These are phyloP conservation scores for Lateolabrax maculatus DNA, from an alignment of 2,797 vertebrate genomes.

Conservation along the genomic window DNA sequence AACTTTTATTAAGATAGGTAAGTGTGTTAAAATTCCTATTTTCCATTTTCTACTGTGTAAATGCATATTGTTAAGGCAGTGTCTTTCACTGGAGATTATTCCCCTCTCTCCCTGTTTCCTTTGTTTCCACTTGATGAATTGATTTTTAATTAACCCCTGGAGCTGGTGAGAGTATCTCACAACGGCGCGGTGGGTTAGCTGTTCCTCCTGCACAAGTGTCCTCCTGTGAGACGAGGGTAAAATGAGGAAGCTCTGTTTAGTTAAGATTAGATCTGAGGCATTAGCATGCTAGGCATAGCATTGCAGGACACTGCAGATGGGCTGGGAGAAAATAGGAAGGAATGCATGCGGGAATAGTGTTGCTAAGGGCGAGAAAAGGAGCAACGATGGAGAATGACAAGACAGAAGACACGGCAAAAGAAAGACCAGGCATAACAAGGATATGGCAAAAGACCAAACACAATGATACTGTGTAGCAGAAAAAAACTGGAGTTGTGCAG, in stretches of 20 bases:
- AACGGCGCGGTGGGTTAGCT: slow-evolving; percentile 41
- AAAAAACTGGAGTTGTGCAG: slow-evolving; percentile 23
- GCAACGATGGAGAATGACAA: slow-evolving; percentile 51
- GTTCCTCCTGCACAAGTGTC: slow-evolving; percentile 52
- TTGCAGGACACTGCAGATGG: slow-evolving; percentile 49
- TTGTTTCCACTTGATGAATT: slow-evolving; percentile 78
- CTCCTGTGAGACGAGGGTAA: slow-evolving; percentile 60
- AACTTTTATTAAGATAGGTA: slow-evolving; percentile 58
- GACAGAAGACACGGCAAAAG: slow-evolving; percentile 33
- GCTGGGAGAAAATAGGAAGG: slow-evolving; percentile 50
- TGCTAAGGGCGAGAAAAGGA: slow-evolving; percentile 41
- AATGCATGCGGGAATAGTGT: slow-evolving; percentile 59
- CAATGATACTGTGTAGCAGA: slow-evolving; percentile 25
- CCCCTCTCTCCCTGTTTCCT: slow-evolving; percentile 48
- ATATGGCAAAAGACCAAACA: slow-evolving; percentile 53
- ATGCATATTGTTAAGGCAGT: slow-evolving; percentile 61
- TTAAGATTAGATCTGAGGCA: slow-evolving; percentile 76
- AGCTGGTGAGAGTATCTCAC: slow-evolving; percentile 66
- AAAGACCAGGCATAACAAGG: slow-evolving; percentile 32
- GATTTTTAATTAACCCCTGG: slow-evolving; percentile 82
- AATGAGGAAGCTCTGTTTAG: slow-evolving; percentile 70
- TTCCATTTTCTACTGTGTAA: slow-evolving; percentile 58
- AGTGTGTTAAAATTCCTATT: slow-evolving; percentile 45
- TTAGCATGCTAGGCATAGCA: slow-evolving; percentile 74
- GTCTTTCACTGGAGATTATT: slow-evolving; percentile 63